A percentile compares a stretch with the other conserved stretches of the same genome.
Evolutionary conservation across 2,888 invertebrate species (phyloP).

Genomic region (Lasioglossum vierecki): DNA sequence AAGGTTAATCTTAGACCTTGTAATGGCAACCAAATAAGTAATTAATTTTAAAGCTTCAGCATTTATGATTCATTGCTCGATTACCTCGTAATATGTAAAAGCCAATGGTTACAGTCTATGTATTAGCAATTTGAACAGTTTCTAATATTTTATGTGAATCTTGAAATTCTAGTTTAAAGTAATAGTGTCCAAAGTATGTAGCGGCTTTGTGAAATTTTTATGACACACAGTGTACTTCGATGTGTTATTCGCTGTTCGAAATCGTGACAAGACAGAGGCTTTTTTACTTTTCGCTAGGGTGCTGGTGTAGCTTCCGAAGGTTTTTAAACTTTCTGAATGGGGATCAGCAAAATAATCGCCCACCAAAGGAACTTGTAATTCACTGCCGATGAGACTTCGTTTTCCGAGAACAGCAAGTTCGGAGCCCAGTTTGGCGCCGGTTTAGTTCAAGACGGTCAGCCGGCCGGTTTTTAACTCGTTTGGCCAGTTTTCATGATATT

Average conservation of each 20-base stretch:
- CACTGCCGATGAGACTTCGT: constrained; percentile 58
- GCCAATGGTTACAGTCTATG: too few species aligned
- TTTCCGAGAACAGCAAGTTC: constrained; percentile 65
- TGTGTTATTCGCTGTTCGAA: background rate
- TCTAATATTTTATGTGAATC: too few species aligned
- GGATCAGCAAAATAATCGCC: background rate
- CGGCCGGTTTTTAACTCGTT: constrained; percentile 71
- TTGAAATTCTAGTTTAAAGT: too few species aligned
- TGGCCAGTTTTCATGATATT: constrained; percentile 72
- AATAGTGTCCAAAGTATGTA: too few species aligned
- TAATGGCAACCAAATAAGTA: too few species aligned
- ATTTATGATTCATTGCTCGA: too few species aligned
- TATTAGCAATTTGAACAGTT: too few species aligned
- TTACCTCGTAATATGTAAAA: too few species aligned
- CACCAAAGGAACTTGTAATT: constrained; percentile 63
- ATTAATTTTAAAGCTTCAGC: too few species aligned
- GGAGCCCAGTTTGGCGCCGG: constrained; percentile 67
- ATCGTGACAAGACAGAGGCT: background rate
- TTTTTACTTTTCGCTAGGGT: background rate
- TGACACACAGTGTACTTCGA: background rate
- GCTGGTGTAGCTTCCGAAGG: too few species aligned
- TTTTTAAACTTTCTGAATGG: background rate
- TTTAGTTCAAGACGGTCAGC: constrained; percentile 66
- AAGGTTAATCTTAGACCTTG: too few species aligned
- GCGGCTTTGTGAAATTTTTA: too few species aligned